phyloP scores from a whole-genome alignment of 2,797 vertebrate species.

The Diplodus puntazzo region DNA sequence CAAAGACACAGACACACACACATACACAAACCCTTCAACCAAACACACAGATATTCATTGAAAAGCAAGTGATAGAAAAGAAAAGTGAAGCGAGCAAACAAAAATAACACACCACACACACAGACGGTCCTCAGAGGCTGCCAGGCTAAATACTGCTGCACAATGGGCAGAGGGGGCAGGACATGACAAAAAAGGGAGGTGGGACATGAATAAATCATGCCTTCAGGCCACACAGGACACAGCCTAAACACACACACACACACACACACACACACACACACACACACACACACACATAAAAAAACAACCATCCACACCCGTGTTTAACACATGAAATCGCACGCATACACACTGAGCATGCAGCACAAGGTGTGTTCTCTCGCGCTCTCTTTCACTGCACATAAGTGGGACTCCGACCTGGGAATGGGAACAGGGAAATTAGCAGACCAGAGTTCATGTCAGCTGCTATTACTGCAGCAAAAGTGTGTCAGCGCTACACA shows the following conservation, averaged over 20 bases:
- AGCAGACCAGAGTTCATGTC: slow-evolving; percentile 58
- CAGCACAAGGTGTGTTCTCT: background rate
- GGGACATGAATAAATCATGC: slow-evolving; percentile 74
- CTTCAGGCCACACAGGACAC: slow-evolving; percentile 61
- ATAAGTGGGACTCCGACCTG: slow-evolving; percentile 30
- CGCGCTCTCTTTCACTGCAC: background rate
- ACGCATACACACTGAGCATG: background rate
- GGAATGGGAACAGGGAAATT: slow-evolving; percentile 40
- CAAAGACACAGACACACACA: background rate
- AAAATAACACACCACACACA: slow-evolving; percentile 34
- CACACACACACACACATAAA: too few relatives aligned
- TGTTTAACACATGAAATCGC: slow-evolving; percentile 1
- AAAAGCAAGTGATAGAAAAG: slow-evolving; percentile 43
- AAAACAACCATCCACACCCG: slow-evolving; percentile 31
- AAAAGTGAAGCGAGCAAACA: slow-evolving; percentile 22
- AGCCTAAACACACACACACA: slow-evolving; percentile 43
- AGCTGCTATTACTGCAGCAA: slow-evolving; percentile 34
- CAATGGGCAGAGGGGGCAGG: slow-evolving; percentile 53
- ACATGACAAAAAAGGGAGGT: slow-evolving; percentile 57
- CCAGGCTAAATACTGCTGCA: slow-evolving; percentile 48
- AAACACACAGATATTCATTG: slow-evolving; percentile 42
- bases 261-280: slow-evolving; percentile 23
- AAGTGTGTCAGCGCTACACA: slow-evolving; percentile 40
- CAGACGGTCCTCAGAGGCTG: slow-evolving; percentile 42
- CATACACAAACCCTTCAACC: slow-evolving; percentile 35